Percentiles rank a stretch among this genome's conserved stretches.
These are phyloP conservation scores for Sphenopsis melanotis DNA, from an alignment of 2,797 vertebrate genomes.

Conservation along the genomic window DNA sequence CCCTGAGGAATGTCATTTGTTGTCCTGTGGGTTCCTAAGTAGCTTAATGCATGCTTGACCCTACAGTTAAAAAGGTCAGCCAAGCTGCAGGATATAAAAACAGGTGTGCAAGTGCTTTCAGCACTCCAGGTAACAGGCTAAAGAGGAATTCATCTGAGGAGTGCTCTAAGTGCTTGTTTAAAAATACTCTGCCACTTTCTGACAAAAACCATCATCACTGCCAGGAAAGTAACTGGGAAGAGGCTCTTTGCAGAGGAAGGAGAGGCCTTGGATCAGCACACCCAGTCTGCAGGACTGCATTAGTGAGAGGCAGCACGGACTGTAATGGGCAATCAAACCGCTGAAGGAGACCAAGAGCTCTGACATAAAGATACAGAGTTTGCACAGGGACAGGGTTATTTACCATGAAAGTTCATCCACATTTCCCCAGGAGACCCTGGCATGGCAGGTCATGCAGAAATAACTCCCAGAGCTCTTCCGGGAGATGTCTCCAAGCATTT, in stretches of 20 bases:
- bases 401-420: not conserved
- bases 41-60: not conserved
- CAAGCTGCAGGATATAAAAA: not conserved
- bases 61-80: not conserved
- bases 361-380: not conserved
- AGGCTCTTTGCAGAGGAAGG: not conserved
- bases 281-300: not conserved
- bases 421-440: not conserved
- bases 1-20: not conserved
- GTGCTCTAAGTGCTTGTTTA: not conserved
- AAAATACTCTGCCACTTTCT: not conserved
- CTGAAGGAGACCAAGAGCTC: not conserved
- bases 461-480: slow-evolving; percentile 10
- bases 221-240: not conserved
- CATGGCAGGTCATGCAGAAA: not conserved
- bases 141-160: not conserved
- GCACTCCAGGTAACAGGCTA: not conserved
- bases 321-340: accelerated
- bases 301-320: not conserved
- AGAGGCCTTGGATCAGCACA: not conserved
- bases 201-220: not conserved
- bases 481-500: slow-evolving; percentile 7
- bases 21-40: not conserved
- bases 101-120: not conserved
- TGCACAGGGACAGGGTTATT: not conserved